Base-by-base conservation (phyloP, 2,888 invertebrate genomes). In the Perizoma flavofasciatum region DNA sequence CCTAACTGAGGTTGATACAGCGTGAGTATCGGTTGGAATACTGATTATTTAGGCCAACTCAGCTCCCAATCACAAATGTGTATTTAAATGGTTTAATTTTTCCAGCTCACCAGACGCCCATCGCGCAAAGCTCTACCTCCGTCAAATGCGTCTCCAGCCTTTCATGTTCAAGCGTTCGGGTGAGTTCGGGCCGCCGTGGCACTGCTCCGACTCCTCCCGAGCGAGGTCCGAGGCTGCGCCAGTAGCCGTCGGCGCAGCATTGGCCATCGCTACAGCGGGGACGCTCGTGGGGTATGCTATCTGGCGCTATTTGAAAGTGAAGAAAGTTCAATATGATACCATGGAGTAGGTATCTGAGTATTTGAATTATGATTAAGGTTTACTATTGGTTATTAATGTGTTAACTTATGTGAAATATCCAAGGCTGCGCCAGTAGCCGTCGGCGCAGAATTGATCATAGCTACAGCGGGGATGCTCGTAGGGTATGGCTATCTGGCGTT, bases 401-500 rank as follows among this genome's bases (percentile, higher is more conserved):
- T 22, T 22, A 22, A 22, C 1, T 22, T 22, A 22, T 22, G 22
- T 22, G 22, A 22, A 22, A 22, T 22, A 22, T 96, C 97, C 72
- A 98, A 98, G 81, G 95, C 97, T 0, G 97, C 97, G 94, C 97
- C 44, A 94, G 98, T 44, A 52, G 89, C 71, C 0, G 84, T 85
- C 0, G 97, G 97, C 0, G 96, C 97, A 1, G 96, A 97, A 0
- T 83, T 98, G 37, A 97, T 97, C 0, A 93, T 97, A 35, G 96
- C 96, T 2, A 96, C 97, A 0, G 93, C 97, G 0, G 93, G 95
- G 10, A 97, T 96, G 0, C 94, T 98, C 32, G 94, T 96, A 4
- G 97, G 96, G 0, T 98, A 98, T 78, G n/a, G 97, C 97, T 0
- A 94, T 96, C 62, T 97, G 94, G 92, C 95, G 97, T 73, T 97